These are phyloP conservation scores for Microctonus aethiopoides DNA, from an alignment of 2,888 invertebrate species.

Conservation along the genomic window DNA sequence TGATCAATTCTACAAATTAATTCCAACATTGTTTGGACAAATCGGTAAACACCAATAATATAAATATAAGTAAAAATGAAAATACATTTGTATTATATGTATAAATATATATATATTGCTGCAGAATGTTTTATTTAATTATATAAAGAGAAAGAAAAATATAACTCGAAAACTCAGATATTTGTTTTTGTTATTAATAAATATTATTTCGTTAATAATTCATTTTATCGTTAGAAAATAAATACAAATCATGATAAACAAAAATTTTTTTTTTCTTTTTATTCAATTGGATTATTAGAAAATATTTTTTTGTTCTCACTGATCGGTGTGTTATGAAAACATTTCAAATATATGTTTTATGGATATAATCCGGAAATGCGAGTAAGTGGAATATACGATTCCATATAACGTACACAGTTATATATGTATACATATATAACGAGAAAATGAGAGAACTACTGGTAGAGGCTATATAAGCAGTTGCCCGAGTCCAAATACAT, in stretches of 20 bases:
- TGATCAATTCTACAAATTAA: background rate
- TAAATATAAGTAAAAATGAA: background rate
- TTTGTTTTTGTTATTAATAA: too few relatives aligned
- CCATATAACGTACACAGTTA: background rate
- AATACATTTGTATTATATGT: too few relatives aligned
- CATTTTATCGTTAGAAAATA: too few relatives aligned
- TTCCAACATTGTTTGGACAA: background rate
- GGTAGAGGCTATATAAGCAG: background rate
- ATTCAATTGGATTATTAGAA: background rate
- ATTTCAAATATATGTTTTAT: background rate
- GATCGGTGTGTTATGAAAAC: background rate
- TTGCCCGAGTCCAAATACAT: constrained; percentile 15
- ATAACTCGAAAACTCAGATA: too few relatives aligned
- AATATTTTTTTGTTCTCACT: background rate
- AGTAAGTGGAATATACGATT: background rate
- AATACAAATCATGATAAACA: background rate
- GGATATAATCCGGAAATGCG: background rate
- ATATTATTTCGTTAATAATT: too few relatives aligned
- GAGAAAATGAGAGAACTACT: background rate
- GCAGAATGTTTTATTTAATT: too few relatives aligned
- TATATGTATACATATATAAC: background rate
- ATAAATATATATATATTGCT: too few relatives aligned
- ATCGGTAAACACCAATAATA: too few relatives aligned
- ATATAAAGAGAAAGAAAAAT: too few relatives aligned
- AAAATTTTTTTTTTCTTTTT: background rate